A percentile compares a stretch with the other conserved stretches of the same genome.
These are phyloP conservation scores for Falco columbarius DNA, from an alignment of 2,797 vertebrate genomes.

Conservation along the genomic window DNA sequence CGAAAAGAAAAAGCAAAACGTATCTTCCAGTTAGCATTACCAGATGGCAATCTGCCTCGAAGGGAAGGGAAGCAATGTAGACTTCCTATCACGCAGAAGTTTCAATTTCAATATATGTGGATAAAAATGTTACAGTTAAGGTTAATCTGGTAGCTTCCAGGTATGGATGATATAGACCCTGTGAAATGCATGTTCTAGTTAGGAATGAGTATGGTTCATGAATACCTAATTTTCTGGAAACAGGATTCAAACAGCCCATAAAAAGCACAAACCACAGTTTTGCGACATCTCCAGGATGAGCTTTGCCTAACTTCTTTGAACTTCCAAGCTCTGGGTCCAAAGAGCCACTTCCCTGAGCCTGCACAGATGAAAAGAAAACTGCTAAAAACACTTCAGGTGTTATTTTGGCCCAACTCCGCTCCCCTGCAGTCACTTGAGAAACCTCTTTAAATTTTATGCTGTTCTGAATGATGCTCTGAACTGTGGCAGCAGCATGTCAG, in stretches of 20 bases:
- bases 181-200: not conserved
- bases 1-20: not conserved
- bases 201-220: not conserved
- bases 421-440: not conserved
- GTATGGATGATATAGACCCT: not conserved
- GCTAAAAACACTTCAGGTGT: not conserved
- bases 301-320: not conserved
- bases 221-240: not conserved
- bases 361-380: not conserved
- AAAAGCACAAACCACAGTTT: not conserved
- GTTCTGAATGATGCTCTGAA: not conserved
- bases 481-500: not conserved
- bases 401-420: not conserved
- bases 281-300: not conserved
- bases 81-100: not conserved
- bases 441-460: not conserved
- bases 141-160: not conserved
- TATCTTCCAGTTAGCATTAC: not conserved
- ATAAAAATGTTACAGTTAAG: not conserved
- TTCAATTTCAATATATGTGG: not conserved
- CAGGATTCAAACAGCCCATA: not conserved
- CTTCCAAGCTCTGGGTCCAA: not conserved
- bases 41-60: not conserved
- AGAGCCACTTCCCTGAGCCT: not conserved
- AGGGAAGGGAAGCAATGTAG: not conserved